These are phyloP conservation scores for Druceiella hillmani DNA, from an alignment of 2,888 invertebrate species.

Conservation along the genomic window DNA sequence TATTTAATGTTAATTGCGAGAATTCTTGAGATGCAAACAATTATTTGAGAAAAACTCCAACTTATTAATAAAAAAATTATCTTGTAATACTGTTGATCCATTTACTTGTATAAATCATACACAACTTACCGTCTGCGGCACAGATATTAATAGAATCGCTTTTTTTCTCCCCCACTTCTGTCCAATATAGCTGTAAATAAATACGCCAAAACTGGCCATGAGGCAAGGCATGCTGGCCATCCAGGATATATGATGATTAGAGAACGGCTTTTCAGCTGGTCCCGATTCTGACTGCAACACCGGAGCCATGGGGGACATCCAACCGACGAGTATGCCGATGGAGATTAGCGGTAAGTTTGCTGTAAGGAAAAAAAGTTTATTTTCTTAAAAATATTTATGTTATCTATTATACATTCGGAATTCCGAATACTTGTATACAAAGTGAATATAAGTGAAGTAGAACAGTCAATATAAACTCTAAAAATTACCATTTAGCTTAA, in stretches of 20 bases:
- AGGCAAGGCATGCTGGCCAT: conserved; percentile 53
- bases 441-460: too few relatives aligned
- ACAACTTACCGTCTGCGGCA: conserved; percentile 49
- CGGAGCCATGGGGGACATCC: conserved; percentile 54
- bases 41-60: too few relatives aligned
- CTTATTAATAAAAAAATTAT: too few relatives aligned
- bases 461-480: too few relatives aligned
- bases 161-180: conserved; percentile 50
- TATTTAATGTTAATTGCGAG: too few relatives aligned
- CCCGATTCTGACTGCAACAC: conserved; percentile 42
- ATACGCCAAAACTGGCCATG: conserved; percentile 50
- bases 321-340: conserved; percentile 53
- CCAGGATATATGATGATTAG: conserved; percentile 49
- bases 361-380: conserved; percentile 26
- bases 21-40: too few relatives aligned
- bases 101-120: too few relatives aligned
- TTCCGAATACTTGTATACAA: too few relatives aligned
- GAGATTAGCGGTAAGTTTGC: conserved; percentile 51
- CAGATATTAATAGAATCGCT: conserved; percentile 46
- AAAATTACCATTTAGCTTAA: too few relatives aligned
- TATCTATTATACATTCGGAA: too few relatives aligned
- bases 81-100: too few relatives aligned
- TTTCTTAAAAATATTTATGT: too few relatives aligned
- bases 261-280: conserved; percentile 44
- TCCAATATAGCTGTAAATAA: conserved; percentile 49